Percentiles rank a stretch among this genome's conserved stretches.
Evolutionary conservation across 1,140 invertebrate species (phyloP).

Genomic region (Battus philenor): DNA sequence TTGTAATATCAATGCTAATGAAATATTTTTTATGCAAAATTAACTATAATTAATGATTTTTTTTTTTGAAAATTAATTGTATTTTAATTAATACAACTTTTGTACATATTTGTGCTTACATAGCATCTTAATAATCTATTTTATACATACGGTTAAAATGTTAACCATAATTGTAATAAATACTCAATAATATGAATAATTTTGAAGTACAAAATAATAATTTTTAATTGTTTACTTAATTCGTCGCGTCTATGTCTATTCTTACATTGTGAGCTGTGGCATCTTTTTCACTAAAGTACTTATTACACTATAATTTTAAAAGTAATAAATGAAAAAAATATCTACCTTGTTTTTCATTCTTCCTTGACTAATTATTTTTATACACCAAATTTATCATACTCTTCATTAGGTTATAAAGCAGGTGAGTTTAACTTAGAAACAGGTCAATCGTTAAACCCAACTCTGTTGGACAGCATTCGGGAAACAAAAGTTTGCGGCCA

Average conservation of each 20-base stretch:
- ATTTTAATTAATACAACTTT: conserved; percentile 1
- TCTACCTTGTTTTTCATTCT: conserved; percentile 6
- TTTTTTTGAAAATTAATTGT: neutral
- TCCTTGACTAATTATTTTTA: too few relatives aligned
- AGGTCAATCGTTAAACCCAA: too few relatives aligned
- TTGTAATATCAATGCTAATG: neutral
- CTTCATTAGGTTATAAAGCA: too few relatives aligned
- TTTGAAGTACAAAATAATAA: conserved; percentile 17
- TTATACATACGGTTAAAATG: neutral
- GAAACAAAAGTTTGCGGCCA: too few relatives aligned
- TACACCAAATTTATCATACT: too few relatives aligned
- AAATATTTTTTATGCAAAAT: too few relatives aligned
- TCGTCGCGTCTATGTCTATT: conserved; percentile 3
- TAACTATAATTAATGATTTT: neutral
- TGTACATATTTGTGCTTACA: conserved; percentile 6
- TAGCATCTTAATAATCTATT: neutral
- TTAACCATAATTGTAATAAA: conserved; percentile 3
- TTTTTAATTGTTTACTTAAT: conserved; percentile 14
- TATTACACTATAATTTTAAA: conserved; percentile 1
- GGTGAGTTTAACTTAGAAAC: too few relatives aligned
- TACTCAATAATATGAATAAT: conserved; percentile 9
- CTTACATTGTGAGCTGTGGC: neutral
- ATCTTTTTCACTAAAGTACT: conserved; percentile 10
- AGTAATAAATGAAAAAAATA: conserved; percentile 1
- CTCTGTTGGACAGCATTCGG: too few relatives aligned